Conservation (phyloP, 2,113 vertebrate species). For the Girardinichthys multiradiatus region DNA sequence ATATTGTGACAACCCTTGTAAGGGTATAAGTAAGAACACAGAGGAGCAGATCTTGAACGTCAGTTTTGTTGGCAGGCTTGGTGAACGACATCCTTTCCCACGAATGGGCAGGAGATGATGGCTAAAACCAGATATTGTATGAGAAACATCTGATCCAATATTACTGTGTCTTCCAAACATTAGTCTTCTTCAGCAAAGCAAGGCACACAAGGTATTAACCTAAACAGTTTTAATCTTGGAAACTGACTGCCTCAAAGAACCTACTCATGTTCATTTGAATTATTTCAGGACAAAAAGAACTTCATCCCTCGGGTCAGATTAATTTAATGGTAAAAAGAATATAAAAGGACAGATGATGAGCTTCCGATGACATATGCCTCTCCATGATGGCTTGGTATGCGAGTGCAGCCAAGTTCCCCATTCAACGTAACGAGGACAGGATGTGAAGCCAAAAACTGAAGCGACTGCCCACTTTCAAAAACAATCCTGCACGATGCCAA, state of each 20-base stretch:
- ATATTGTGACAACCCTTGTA: too few relatives aligned
- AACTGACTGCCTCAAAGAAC: constrained; percentile 2
- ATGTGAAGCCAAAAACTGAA: constrained; percentile 45
- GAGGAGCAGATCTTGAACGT: constrained; percentile 27
- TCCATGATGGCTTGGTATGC: constrained; percentile 36
- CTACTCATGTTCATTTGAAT: constrained; percentile 4
- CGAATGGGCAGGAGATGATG: constrained; percentile 18
- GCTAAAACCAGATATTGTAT: not conserved
- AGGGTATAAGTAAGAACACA: constrained; percentile 32
- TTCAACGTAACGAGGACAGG: constrained; percentile 41
- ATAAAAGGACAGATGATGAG: constrained; percentile 27
- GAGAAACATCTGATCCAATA: constrained; percentile 22
- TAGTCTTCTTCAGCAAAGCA: constrained; percentile 2
- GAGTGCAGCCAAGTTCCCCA: constrained; percentile 20
- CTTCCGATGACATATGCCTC: constrained; percentile 38
- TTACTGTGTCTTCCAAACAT: not conserved
- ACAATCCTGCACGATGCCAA: constrained; percentile 40
- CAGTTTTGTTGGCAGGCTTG: constrained; percentile 20
- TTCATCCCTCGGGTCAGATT: constrained; percentile 15
- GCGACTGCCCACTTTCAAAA: constrained; percentile 55
- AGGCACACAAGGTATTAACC: constrained; percentile 15
- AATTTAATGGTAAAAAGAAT: constrained; percentile 28
- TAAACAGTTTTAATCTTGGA: not conserved
- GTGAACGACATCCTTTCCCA: constrained; percentile 27
- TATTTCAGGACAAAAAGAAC: constrained; percentile 4